Conservation (phyloP, 2,797 vertebrate species). For the Sciaenops ocellatus region DNA sequence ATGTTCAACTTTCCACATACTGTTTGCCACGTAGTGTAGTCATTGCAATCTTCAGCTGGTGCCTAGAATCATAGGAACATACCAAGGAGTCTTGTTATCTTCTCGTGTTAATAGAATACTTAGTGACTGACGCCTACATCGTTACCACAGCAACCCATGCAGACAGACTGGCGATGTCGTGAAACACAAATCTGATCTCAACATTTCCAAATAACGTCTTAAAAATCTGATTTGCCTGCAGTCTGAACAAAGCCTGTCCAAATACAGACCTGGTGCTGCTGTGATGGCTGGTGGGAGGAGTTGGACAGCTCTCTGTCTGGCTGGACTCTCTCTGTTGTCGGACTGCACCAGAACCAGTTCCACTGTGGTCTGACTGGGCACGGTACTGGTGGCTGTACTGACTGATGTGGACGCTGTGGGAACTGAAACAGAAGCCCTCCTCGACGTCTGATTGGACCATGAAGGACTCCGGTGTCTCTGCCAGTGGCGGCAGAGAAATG, state of each 20-base stretch:
- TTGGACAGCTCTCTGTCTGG: slow-evolving; percentile 72
- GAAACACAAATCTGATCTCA: too few species aligned
- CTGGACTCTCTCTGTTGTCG: slow-evolving; percentile 70
- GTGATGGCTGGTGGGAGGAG: slow-evolving; percentile 67
- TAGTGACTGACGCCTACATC: too few species aligned
- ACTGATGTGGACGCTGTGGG: slow-evolving; percentile 79
- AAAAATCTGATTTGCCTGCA: neutral
- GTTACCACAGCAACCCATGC: too few species aligned
- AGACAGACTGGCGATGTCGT: too few species aligned
- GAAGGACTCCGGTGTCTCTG: slow-evolving; percentile 91
- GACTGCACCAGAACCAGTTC: slow-evolving; percentile 32
- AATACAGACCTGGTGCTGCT: slow-evolving; percentile 53
- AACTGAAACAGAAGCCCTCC: slow-evolving; percentile 83
- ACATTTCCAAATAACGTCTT: too few species aligned
- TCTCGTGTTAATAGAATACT: neutral
- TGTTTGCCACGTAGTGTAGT: neutral
- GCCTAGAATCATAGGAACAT: neutral
- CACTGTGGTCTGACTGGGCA: slow-evolving; percentile 62
- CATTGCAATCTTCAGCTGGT: neutral
- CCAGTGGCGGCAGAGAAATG: slow-evolving; percentile 93
- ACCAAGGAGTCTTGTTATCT: neutral
- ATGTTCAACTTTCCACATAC: neutral
- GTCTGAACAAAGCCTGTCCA: neutral
- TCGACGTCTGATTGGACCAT: slow-evolving; percentile 88
- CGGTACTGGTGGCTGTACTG: slow-evolving; percentile 80